Base-by-base conservation (phyloP, 1,140 invertebrate species). In the Pachypsylla venusta region DNA sequence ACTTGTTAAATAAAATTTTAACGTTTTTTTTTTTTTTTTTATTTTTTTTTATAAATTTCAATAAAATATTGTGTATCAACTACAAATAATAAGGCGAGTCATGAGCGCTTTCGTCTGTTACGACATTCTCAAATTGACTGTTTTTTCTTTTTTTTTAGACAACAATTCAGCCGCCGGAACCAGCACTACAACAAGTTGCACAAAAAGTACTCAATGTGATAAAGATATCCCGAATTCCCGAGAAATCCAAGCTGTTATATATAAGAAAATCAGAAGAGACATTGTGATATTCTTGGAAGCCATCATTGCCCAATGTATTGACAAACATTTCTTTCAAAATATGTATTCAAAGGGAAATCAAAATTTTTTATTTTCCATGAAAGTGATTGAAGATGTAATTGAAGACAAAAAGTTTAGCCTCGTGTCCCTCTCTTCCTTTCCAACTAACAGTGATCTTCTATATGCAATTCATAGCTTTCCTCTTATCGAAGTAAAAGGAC, bases 391-490 rank as follows among this genome's bases (percentile, higher is more conserved):
- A 19, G 42, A 48, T 48, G 42, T 48, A 10, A n/a, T 48, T 48
- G 42, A 48, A n/a, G 42, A n/a, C 16, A 48, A 48, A 19, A 48
- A 48, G 22, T 48, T 48, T 19, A 48, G 42, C 22, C 42, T 48
- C 4, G 22, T 48, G 42, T 48, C 42, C 16, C 22, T 48, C 7
- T 22, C 42, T n/a, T 7, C 42, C 16, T 48, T 48, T 48, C 42
- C 42, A 48, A 48, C 16, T 48, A 48, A 48, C 22, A 22, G 22
- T 19, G 3, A 22, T 4, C 16, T 48, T 4, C 42, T 48, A n/a
- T 48, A 48, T 48, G 42, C 42, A 5, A 48, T 48, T n/a, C 42
- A 48, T n/a, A 48, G n/a, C 42, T 48, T 19, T 48, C 42, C 42
- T n/a, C n/a, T 48, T 4, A 48, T 48, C 5, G 42, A 48, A 48